Conservation (phyloP, 2,113 vertebrate genomes). For the Oreamnos americanus region DNA sequence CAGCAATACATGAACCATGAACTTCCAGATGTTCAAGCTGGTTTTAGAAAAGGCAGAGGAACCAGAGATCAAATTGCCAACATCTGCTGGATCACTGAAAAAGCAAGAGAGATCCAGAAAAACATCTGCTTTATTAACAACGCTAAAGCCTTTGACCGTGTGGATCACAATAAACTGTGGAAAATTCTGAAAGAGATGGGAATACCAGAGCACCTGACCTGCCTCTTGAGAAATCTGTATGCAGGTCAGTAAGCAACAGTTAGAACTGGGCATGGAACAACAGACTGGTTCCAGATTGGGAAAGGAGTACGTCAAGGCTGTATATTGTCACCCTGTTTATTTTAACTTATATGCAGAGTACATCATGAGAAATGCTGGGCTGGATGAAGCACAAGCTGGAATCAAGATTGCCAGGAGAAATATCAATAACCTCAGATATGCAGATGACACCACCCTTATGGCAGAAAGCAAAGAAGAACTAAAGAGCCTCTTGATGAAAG, state of each 20-base stretch:
- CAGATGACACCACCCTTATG: neutral
- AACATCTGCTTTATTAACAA: neutral
- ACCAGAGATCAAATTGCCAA: neutral
- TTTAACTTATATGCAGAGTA: neutral
- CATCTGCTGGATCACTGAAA: rapidly evolving
- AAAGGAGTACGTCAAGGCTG: neutral
- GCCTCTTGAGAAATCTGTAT: neutral
- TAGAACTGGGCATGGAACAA: neutral
- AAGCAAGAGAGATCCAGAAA: neutral
- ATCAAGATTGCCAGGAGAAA: neutral
- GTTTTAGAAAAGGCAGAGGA: neutral
- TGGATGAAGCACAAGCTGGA: neutral
- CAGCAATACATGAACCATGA: neutral
- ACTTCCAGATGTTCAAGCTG: neutral
- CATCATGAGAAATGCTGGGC: neutral
- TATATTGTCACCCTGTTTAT: neutral
- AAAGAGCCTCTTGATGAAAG: neutral
- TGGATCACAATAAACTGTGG: neutral
- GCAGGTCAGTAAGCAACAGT: neutral
- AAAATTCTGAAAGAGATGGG: neutral
- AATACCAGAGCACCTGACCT: neutral
- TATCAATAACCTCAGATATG: neutral
- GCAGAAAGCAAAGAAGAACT: neutral
- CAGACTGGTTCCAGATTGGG: rapidly evolving
- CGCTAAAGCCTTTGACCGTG: neutral